Conservation (phyloP, 2,797 vertebrate genomes). For the Lithobates pipiens region DNA sequence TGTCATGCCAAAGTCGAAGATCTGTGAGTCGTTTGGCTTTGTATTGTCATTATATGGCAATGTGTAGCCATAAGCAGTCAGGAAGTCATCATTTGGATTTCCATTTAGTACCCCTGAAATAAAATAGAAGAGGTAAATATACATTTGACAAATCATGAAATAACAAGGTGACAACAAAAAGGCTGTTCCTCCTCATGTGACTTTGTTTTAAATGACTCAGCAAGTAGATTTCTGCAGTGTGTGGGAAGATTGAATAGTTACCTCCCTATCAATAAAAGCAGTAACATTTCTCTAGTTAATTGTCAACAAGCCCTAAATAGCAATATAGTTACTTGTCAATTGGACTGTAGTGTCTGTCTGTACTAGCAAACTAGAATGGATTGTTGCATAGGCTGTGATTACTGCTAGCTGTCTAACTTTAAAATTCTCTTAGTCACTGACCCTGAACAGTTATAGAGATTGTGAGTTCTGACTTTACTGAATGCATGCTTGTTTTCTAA, state of each 20-base stretch:
- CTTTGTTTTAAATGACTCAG: background rate
- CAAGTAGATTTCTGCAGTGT: background rate
- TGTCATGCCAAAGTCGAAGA: conserved; percentile 56
- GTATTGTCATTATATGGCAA: conserved; percentile 30
- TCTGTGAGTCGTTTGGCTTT: conserved; percentile 27
- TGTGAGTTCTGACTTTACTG: no score
- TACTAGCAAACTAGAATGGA: no score
- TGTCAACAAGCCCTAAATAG: background rate
- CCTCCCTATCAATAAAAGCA: background rate
- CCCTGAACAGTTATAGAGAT: no score
- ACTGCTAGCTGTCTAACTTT: no score
- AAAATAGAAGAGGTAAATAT: background rate
- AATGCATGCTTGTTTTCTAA: no score
- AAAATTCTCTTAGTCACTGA: no score
- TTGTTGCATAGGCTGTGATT: no score
- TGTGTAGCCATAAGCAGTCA: conserved; percentile 38
- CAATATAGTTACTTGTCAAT: no score
- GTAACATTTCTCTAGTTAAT: background rate
- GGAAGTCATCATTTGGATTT: conserved; percentile 52
- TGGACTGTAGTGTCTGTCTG: no score
- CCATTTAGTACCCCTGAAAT: conserved; percentile 52
- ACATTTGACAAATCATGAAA: background rate
- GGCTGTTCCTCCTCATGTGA: no score
- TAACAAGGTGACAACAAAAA: background rate
- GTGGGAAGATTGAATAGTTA: background rate